Evolutionary conservation across 2,888 invertebrate species (phyloP), one percentile per base, ranked within the genome.

Genomic region (Drosophila kambysellisi): DNA sequence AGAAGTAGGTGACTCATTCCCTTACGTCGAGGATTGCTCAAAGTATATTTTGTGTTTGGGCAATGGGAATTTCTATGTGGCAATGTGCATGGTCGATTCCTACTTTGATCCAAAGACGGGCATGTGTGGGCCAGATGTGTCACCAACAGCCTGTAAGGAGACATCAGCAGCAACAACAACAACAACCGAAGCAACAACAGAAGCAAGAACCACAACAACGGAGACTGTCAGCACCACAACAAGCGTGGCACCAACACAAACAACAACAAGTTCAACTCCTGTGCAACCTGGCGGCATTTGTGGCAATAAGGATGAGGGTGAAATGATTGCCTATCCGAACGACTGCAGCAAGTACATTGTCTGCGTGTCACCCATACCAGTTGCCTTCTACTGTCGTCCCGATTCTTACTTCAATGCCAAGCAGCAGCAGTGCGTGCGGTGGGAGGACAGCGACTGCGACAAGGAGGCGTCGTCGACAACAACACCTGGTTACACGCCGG

Each of bases 301-400:
- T 41, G 78, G 72, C 5, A 77, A 71, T 32, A 69, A 32, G 11
- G 52, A 50, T 15, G 70, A 81, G 37, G 89, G 91, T 20, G 76
- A 90, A 59, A 56, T 86, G 33, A 78, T 91, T 41, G 57, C 81
- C 32, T 91, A 91, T 78, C 91, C 91, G 4, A 66, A 74, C 3
- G 79, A 81, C 5, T 91, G 91, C 61, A 78, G 65, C n/a, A 91
- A 91, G 62, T 91, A 91, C 12, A 88, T 91, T 33, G 82, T 84
- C n/a, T 91, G 91, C 54, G 82, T 83, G 5, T 57, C 74, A 0
- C 91, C 92, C 11, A 89, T 85, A 33, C 91, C 92, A 32, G 73
- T 91, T n/a, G 91, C 77, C 3, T 91, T 91, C 70, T 74, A 82
- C 61, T 91, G 91, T 59, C 64, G 66, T 17, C 66, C 76, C 5